A percentile compares a stretch with the other conserved stretches of the same genome.
phyloP scores from a whole-genome alignment of 2,888 invertebrate species.

The Oligia fasciuncula region DNA sequence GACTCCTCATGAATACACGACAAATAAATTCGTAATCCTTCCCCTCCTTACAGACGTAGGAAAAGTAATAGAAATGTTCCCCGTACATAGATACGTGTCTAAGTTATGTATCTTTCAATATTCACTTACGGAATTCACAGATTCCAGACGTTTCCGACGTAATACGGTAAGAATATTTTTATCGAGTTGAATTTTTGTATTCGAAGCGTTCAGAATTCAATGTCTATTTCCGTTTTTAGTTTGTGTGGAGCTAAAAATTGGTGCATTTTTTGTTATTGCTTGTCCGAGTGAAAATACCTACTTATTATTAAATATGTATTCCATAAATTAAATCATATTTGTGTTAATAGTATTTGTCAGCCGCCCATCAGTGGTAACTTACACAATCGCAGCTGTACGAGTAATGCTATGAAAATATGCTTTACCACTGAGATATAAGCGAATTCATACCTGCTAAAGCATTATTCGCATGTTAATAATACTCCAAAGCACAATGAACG shows the following conservation, averaged over 20 bases:
- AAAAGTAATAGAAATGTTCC: constrained; percentile 50
- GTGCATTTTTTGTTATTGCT: not conserved
- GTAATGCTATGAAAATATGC: not conserved
- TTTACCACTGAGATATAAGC: not conserved
- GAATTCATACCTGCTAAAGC: constrained; percentile 19
- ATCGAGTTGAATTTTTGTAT: constrained; percentile 57
- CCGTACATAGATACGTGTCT: constrained; percentile 43
- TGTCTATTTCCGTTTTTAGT: constrained; percentile 46
- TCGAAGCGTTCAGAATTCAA: constrained; percentile 49
- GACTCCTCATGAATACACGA: not conserved
- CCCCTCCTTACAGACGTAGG: constrained; percentile 4
- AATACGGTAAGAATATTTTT: constrained; percentile 64
- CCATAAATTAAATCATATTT: not conserved
- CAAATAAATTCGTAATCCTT: constrained; percentile 25
- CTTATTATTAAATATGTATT: not conserved
- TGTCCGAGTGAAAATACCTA: not conserved
- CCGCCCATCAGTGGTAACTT: not conserved
- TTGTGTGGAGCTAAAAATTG: not conserved
- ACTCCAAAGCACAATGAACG: constrained; percentile 47
- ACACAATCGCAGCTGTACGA: not conserved
- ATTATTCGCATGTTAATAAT: constrained; percentile 44
- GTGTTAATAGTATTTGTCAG: no score
- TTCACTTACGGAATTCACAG: constrained; percentile 61
- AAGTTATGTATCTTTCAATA: constrained; percentile 60
- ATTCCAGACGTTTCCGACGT: constrained; percentile 60